These are phyloP conservation scores for Noctua pronuba DNA, from an alignment of 2,888 invertebrate species.

Conservation along the genomic window DNA sequence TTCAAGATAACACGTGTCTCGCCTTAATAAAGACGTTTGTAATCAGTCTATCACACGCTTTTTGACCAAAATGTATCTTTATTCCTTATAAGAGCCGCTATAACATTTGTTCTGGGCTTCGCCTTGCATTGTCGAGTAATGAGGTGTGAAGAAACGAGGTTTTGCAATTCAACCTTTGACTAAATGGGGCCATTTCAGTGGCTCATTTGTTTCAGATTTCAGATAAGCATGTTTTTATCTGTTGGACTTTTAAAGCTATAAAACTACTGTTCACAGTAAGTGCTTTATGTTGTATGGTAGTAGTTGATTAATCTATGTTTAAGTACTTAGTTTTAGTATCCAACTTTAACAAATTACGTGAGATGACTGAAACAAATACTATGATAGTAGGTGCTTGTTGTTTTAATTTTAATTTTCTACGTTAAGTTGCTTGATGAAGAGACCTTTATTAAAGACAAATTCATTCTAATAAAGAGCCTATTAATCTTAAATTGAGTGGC, in stretches of 20 bases:
- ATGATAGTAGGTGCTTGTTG: background rate
- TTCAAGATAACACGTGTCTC: constrained; percentile 67
- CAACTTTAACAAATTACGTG: constrained; percentile 1
- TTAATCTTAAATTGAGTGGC: constrained; percentile 24
- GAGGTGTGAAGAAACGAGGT: constrained; percentile 74
- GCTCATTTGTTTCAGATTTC: constrained; percentile 47
- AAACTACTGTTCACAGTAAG: constrained; percentile 48
- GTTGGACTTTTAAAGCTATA: constrained; percentile 17
- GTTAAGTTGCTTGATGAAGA: background rate
- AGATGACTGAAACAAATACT: constrained; percentile 3
- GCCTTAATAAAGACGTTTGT: constrained; percentile 75
- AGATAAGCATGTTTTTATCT: constrained; percentile 56
- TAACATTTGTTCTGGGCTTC: constrained; percentile 70
- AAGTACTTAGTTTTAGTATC: background rate
- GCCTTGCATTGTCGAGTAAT: constrained; percentile 66
- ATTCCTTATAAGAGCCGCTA: constrained; percentile 71
- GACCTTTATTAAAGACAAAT: background rate
- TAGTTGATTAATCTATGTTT: background rate
- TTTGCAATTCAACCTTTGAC: constrained; percentile 69
- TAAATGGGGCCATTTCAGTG: constrained; percentile 65
- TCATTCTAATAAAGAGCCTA: background rate
- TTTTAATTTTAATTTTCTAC: background rate
- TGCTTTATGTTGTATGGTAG: constrained; percentile 4
- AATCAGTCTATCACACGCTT: constrained; percentile 73
- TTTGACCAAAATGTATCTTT: constrained; percentile 73